These are phyloP conservation scores for Stenichneumon culpator DNA, from an alignment of 2,888 invertebrate genomes.

Conservation along the genomic window DNA sequence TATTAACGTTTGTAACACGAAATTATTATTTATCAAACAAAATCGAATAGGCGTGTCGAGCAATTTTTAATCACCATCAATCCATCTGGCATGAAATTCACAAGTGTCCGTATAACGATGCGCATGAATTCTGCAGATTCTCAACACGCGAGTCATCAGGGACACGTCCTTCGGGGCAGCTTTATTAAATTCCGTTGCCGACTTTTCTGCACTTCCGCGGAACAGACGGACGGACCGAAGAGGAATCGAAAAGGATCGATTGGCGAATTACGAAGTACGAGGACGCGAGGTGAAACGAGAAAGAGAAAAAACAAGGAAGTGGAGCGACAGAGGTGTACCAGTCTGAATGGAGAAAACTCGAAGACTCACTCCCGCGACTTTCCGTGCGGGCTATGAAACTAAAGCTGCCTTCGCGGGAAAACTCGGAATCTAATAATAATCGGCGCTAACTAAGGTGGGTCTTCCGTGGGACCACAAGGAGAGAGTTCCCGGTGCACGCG, in stretches of 20 bases:
- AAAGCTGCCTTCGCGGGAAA: slow-evolving; percentile 37
- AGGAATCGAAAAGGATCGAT: slow-evolving; percentile 60
- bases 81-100: slow-evolving; percentile 21
- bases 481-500: slow-evolving; percentile 23
- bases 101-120: slow-evolving; percentile 35
- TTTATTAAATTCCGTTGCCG: slow-evolving; percentile 66
- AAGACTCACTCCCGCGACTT: slow-evolving; percentile 22
- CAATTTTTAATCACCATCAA: slow-evolving; percentile 33
- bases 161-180: slow-evolving; percentile 51
- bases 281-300: slow-evolving; percentile 42
- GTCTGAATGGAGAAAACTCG: slow-evolving; percentile 43
- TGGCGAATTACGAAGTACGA: slow-evolving; percentile 61
- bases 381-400: slow-evolving; percentile 20
- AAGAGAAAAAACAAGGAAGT: slow-evolving; percentile 19
- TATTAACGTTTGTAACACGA: not conserved
- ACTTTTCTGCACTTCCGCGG: slow-evolving; percentile 55
- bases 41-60: not conserved
- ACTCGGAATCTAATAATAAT: slow-evolving; percentile 67
- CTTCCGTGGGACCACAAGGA: not conserved
- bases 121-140: slow-evolving; percentile 58
- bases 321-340: slow-evolving; percentile 4
- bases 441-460: slow-evolving; percentile 9
- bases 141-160: slow-evolving; percentile 55
- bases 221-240: slow-evolving; percentile 37
- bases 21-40: not conserved